Evolutionary conservation across 35 echinoderm and acorn worm genomes (phyloP), one percentile per base, ranked within the genome.

Genomic region (Patiria miniata): DNA sequence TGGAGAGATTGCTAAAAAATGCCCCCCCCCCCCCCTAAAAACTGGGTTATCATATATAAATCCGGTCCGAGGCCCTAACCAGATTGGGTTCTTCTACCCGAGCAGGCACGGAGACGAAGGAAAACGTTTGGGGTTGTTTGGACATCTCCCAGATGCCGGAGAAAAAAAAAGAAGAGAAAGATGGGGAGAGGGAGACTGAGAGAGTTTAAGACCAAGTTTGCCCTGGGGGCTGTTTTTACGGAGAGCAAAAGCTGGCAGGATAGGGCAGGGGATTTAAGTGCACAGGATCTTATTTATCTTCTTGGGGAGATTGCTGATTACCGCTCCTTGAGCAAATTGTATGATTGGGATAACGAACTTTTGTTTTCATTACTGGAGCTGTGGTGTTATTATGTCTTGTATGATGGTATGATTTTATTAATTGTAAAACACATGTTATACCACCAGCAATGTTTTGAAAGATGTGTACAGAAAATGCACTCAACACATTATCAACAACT

Each of bases 61-160:
- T 73, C 65, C 65, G 34, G 65, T 73, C 34, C 65, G 14, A 23
- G 65, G 42, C n/a, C 42, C 42, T 73, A 73, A 73, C 65, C 65
- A 73, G 65, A 73, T 73, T 73, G 65, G 65, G 65, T 73, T 73
- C 65, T 73, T 73, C 65, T 73, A 73, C 26, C 65, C 65, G 65
- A 73, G 26, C 65, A 30, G 65, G 65, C 65, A 73, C 26, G 65
- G 26, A 73, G 65, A 26, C 34, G 65, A 73, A 14, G 34, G 26
- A 73, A 30, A 18, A 23, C 12, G 4, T 1, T 73, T 2, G 65
- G 65, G 65, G 42, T 12, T 73, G 65, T 73, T 73, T 73, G 34
- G 65, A 73, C 65, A 47, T 73, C 65, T 73, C 65, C 26, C 10
- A 10, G 3, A 32, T 23, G 23, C 29, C 65, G 26, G 65, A 30